Evolutionary conservation across 2,113 vertebrate genomes (phyloP), one percentile per base, ranked within the genome.

Genomic region (Nesoenas mayeri): DNA sequence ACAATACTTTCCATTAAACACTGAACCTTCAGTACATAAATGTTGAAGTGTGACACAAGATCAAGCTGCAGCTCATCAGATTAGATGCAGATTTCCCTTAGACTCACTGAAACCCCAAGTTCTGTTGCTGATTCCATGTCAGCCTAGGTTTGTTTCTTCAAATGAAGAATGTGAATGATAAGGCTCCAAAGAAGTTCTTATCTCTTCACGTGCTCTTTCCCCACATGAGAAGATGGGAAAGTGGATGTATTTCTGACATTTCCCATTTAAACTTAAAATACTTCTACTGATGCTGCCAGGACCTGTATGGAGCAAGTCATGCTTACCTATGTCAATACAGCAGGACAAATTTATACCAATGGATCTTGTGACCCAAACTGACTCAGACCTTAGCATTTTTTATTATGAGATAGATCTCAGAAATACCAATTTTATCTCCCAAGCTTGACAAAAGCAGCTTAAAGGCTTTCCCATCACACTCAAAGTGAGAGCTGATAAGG

Each of bases 401-500:
- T 77, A 9, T 54, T 84, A 2, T 16, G 19, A 71, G 50, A 64
- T 15, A 82, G 78, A 87, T 15, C 54, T 60, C 58, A 93, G 88
- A 97, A 93, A 91, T 71, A 82, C 79, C 79, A 93, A 29, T 79
- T 96, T 86, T 87, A 89, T 90, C 95, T 95, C 67, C 42, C 79
- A 91, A 62, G 40, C 34, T 88, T 73, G 73, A 96, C 85, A 95
- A 95, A 95, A 92, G 34, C 91, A 92, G 65, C 62, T 95, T 95
- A 86, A 91, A 94, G 85, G 36, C 79, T 95, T 93, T 94, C 79
- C 87, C 73, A 58, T 92, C 84, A 88, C 94, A 91, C 83, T 92
- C 90, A 70, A 74, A 88, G 91, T 82, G 94, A 95, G 93, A 93
- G 89, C 77, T 95, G 96, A 97, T 96, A 95, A 96, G 93, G 88